Evolutionary conservation across 2,888 invertebrate species (phyloP).

Genomic region (Microctonus aethiopoides): DNA sequence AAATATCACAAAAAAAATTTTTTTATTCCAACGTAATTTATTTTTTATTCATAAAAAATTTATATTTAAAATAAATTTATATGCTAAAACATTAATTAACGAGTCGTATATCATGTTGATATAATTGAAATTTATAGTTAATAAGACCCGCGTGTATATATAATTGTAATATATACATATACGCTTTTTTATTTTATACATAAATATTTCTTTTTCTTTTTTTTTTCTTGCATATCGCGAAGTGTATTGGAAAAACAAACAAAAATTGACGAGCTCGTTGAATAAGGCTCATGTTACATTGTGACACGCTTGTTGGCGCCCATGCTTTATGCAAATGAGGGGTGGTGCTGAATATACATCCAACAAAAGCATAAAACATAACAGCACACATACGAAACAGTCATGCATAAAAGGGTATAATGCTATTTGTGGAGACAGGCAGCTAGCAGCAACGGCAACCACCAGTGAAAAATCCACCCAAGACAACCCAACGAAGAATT

Average conservation of each 20-base stretch:
- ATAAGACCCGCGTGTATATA: background rate
- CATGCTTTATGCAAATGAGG: slow-evolving; percentile 33
- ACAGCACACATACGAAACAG: background rate
- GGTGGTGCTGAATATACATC: slow-evolving; percentile 15
- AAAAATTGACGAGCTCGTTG: slow-evolving; percentile 6
- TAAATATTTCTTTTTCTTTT: too few relatives aligned
- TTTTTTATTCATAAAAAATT: background rate
- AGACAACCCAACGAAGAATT: background rate
- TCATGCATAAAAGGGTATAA: too few relatives aligned
- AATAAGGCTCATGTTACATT: slow-evolving; percentile 25
- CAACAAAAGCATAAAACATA: slow-evolving; percentile 6
- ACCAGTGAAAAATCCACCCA: background rate
- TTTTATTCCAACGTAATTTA: background rate
- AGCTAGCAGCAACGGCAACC: slow-evolving; percentile 8
- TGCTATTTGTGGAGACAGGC: background rate
- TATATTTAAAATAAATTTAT: background rate
- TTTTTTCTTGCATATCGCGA: background rate
- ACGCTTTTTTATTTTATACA: background rate
- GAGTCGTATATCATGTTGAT: background rate
- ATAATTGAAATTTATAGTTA: background rate
- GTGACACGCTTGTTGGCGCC: slow-evolving; percentile 19
- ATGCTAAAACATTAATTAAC: background rate
- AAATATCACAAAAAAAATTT: background rate
- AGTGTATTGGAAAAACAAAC: background rate
- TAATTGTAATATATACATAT: background rate